Conservation (phyloP, 2,113 vertebrate species). For the Mungos mungo region DNA sequence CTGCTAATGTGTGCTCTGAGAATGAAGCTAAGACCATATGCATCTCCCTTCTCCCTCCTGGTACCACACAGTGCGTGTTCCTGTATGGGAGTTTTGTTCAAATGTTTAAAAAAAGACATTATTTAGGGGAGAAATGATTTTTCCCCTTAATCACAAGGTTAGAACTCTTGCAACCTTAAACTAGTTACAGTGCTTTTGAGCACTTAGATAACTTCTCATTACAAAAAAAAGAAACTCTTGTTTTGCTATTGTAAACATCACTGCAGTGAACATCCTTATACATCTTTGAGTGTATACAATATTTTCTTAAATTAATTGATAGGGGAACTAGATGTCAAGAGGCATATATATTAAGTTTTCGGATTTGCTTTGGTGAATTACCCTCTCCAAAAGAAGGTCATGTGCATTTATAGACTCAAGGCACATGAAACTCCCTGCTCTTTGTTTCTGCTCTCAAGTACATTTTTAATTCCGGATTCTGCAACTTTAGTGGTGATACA, state of each 20-base stretch:
- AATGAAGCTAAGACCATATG: neutral
- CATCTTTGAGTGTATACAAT: neutral
- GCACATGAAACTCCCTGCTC: neutral
- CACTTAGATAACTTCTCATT: neutral
- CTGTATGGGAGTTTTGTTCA: neutral
- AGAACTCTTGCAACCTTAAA: neutral
- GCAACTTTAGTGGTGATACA: conserved; percentile 47
- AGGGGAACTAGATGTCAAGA: neutral
- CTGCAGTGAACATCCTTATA: neutral
- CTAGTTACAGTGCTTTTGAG: neutral
- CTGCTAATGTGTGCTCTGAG: neutral
- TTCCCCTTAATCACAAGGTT: neutral
- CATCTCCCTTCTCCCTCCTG: neutral
- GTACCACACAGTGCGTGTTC: too few relatives aligned
- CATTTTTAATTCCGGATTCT: conserved; percentile 49
- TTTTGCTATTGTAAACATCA: neutral
- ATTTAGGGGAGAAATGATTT: neutral
- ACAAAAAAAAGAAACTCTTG: neutral
- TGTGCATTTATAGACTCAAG: neutral
- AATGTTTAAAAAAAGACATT: neutral
- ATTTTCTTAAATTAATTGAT: neutral
- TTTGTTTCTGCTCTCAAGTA: neutral
- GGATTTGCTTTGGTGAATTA: too few relatives aligned
- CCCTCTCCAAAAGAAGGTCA: neutral
- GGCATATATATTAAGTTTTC: neutral